Base-by-base conservation (phyloP, 1,140 invertebrate genomes). In the Calycopis cecrops region DNA sequence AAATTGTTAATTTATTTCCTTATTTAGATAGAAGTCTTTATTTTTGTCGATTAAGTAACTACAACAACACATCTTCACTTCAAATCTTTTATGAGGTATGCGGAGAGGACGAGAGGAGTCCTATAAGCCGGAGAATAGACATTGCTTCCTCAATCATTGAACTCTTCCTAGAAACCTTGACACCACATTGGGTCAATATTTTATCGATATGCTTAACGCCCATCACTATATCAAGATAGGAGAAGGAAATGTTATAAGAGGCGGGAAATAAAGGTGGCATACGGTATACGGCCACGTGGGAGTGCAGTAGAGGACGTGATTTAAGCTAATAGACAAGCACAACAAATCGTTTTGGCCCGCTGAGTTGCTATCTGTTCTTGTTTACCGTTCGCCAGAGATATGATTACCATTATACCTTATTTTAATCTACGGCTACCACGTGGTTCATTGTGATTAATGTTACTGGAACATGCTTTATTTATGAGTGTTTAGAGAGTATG, bases 221-320 rank as follows among this genome's bases (percentile, higher is more conserved):
- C 28, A 35, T 49, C 12, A 50, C 48, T 33, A 50, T 50, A 50
- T 50, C 34, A 12, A 50, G 34, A 18, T 37, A 8, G 49, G 11
- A 10, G 10, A 49, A 42, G 52, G 52, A 54, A 54, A 47, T 17
- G 52, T 44, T 40, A 38, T 40, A 33, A 12, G 9, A 38, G 40
- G 16, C 12, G 42, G 55, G 18, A 57, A 52, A 54, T 55, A 57
- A 57, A 63, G 57, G 61, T 56, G 53, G 35, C 35, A 47, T 42
- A 42, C 38, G 34, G 52, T 52, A 48, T 58, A 55, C 48, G 48
- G 52, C 35, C 49, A 40, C 28, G 56, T 62, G 56, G 52, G 52
- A 40, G 49, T 44, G 49, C 44, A 58, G 35, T 58, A 18, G 35
- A 54, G 48, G 51, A 54, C 57, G 49, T 61, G 55, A 53, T 61